Evolutionary conservation across 1,140 invertebrate genomes (phyloP), one percentile per base, ranked within the genome.

Genomic region (Schlechtendalia chinensis): DNA sequence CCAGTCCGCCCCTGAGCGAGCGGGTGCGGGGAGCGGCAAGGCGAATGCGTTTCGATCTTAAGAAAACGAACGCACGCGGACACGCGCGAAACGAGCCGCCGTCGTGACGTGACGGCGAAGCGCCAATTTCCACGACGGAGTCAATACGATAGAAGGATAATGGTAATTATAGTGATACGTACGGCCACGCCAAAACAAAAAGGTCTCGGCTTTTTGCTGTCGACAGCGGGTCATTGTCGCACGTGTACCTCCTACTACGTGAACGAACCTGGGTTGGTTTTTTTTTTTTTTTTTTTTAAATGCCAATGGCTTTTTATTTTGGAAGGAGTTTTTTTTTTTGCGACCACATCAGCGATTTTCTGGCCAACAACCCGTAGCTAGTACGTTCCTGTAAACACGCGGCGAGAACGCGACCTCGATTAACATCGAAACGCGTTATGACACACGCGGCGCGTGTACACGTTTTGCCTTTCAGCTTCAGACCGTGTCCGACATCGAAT

Each of bases 301-400:
- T 69, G 67, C 67, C 67, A 69, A 69, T 27, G 22, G 14, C 14
- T 47, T 69, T 69, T 45, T n/a, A n/a, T n/a, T n/a, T n/a, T n/a
- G n/a, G n/a, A n/a, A n/a, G n/a, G n/a, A 8, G 32, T 8, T 39
- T 39, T 39, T 39, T 39, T 39, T 39, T 39, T 39, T 8, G 32
- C 47, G 11, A 50, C 47, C 14, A 50, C 47, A 19, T 47, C n/a
- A 11, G 39, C 17, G 39, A 69, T 47, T 47, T 69, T 47, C 39
- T 19, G 47, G 39, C 65, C 39, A 47, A 69, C 22, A n/a, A n/a
- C 39, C 39, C 32, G 16, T 8, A 47, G 17, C 16, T 54, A n/a
- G 5, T 54, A 22, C 19, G n/a, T 6, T 58, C n/a, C 0, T 22
- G 24, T 8, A 47, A 22, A 45, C 22, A 69, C 39, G 22, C 19